A percentile compares a stretch with the other conserved stretches of the same genome.
Evolutionary conservation across 1,140 invertebrate genomes (phyloP).

Genomic region (Drosophila trapezifrons): DNA sequence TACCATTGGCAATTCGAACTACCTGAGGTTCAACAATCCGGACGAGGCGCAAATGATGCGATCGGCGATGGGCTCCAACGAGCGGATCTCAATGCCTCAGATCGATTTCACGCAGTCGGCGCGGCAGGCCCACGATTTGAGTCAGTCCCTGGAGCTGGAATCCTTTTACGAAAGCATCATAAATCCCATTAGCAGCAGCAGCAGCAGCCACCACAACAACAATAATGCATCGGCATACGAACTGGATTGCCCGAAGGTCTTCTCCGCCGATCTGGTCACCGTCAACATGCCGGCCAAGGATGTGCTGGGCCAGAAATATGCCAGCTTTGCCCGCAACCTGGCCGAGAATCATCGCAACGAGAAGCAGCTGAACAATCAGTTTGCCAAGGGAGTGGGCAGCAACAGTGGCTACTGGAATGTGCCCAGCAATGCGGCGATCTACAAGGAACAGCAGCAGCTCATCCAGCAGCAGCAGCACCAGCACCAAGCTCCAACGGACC

Average conservation of each 20-base stretch:
- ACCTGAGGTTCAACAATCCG: conserved; percentile 95
- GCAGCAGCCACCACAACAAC: too few species aligned
- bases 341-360: conserved; percentile 81
- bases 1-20: conserved; percentile 93
- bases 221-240: conserved; percentile 47
- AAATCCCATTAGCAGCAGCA: conserved; percentile 55
- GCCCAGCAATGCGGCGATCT: conserved; percentile 64
- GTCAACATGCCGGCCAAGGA: conserved; percentile 92
- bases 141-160: conserved; percentile 65
- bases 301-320: conserved; percentile 87
- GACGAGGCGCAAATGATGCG: conserved; percentile 93
- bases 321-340: conserved; percentile 85
- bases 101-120: conserved; percentile 77
- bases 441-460: conserved; percentile 55
- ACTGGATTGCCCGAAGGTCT: conserved; percentile 90
- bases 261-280: conserved; percentile 89
- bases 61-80: conserved; percentile 83
- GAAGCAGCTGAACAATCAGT: conserved; percentile 77
- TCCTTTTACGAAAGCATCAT: conserved; percentile 75
- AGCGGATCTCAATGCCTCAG: conserved; percentile 90
- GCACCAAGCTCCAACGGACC: conserved; percentile 38
- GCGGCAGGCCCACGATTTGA: conserved; percentile 31
- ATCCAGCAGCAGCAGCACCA: conserved; percentile 33
- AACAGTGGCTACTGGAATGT: conserved; percentile 68
- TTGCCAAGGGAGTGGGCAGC: conserved; percentile 54